Percentiles rank a stretch among this genome's conserved stretches.
Conservation (phyloP, 2,113 vertebrate genomes). For the Notarius lentiginosus region DNA sequence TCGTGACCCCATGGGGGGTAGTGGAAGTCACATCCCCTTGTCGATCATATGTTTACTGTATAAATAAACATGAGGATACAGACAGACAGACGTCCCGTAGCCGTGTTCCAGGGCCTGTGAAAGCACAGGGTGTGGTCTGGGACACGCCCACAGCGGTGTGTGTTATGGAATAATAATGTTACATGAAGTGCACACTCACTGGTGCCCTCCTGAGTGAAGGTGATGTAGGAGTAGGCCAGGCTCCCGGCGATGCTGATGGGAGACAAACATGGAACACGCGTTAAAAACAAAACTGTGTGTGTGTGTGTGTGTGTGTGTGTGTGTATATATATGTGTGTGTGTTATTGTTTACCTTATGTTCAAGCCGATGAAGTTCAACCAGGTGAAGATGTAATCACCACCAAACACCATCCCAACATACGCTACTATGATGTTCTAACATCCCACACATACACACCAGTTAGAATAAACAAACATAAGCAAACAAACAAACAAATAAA, state of each 20-base stretch:
- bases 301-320: conserved; percentile 8
- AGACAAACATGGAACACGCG: conserved; percentile 33
- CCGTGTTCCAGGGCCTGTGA: not conserved
- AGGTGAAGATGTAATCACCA: conserved; percentile 98
- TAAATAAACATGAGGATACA: not conserved
- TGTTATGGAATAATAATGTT: not conserved
- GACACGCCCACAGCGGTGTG: not conserved
- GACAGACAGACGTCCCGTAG: too few relatives aligned
- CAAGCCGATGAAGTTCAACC: conserved; percentile 96
- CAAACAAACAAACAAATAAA: not conserved
- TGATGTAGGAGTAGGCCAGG: conserved; percentile 95
- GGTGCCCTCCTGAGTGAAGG: conserved; percentile 85
- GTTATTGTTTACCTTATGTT: conserved; percentile 87
- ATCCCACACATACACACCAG: not conserved
- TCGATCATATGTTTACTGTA: not conserved
- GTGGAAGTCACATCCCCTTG: too few relatives aligned
- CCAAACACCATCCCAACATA: conserved; percentile 98
- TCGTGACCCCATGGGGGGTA: not conserved
- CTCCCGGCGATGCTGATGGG: conserved; percentile 86
- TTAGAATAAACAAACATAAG: not conserved
- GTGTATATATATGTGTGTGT: not conserved
- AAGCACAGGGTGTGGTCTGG: too few relatives aligned
- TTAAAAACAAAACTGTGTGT: not conserved
- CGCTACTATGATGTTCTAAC: conserved; percentile 94
- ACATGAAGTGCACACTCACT: conserved; percentile 23